A percentile compares a stretch with the other conserved stretches of the same genome.
Evolutionary conservation across 2,113 vertebrate genomes (phyloP).

Genomic region (Labeo catla): DNA sequence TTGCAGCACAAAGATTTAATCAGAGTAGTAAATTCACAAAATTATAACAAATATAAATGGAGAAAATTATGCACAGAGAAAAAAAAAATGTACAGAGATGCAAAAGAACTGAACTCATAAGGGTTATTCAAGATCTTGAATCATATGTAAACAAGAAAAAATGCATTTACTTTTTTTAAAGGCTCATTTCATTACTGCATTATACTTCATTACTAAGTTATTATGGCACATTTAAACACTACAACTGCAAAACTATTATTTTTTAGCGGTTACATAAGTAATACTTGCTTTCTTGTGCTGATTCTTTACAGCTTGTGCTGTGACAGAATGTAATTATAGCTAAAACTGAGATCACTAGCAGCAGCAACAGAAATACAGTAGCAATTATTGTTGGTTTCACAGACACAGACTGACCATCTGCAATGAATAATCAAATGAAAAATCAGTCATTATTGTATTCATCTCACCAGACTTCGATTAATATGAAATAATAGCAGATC

Average conservation of each 20-base stretch:
- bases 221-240: background rate
- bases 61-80: too few species aligned
- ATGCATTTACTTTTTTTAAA: too few species aligned
- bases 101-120: background rate
- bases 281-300: background rate
- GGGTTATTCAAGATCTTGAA: background rate
- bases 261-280: too few species aligned
- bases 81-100: background rate
- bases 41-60: background rate
- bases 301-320: background rate
- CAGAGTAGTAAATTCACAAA: background rate
- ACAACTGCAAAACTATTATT: background rate
- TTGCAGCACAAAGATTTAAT: background rate
- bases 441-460: background rate
- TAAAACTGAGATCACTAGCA: background rate
- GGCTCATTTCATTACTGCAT: background rate
- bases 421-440: background rate
- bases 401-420: background rate
- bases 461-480: background rate
- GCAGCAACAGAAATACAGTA: background rate
- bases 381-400: background rate
- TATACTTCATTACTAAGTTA: background rate
- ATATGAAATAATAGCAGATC: background rate
- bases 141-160: background rate
- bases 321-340: background rate